These are phyloP conservation scores for Chelmon rostratus DNA, from an alignment of 2,797 vertebrate genomes.

Conservation along the genomic window DNA sequence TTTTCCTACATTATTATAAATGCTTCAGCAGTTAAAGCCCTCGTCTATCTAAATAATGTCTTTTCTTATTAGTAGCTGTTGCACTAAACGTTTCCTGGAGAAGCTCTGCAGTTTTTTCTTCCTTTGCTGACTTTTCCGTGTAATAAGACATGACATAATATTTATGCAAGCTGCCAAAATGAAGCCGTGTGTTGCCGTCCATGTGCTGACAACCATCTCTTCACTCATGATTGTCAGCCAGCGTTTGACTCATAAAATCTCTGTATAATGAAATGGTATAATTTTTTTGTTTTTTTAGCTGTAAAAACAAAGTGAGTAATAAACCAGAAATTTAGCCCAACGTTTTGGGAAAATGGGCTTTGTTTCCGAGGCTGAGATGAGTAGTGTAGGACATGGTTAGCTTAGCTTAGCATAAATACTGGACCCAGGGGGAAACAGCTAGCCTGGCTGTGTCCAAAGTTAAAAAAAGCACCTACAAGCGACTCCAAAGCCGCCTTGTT, in stretches of 20 bases:
- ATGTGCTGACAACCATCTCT: constrained; percentile 13
- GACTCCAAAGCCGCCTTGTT: neutral
- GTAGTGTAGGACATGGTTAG: constrained; percentile 31
- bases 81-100: constrained; percentile 28
- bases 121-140: constrained; percentile 17
- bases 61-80: neutral
- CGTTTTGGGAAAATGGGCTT: constrained; percentile 11
- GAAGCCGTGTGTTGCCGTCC: constrained; percentile 24
- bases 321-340: neutral
- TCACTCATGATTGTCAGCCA: constrained; percentile 7
- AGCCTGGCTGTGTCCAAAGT: neutral
- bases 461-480: neutral
- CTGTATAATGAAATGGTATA: constrained; percentile 2
- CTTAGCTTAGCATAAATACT: constrained; percentile 33
- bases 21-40: neutral
- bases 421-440: neutral
- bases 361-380: constrained; percentile 2
- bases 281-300: constrained; percentile 29
- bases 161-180: constrained; percentile 31
- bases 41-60: too few relatives aligned
- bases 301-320: constrained; percentile 26
- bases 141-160: constrained; percentile 35
- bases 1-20: neutral
- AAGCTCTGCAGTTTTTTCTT: neutral
- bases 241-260: constrained; percentile 23